Evolutionary conservation across 1,140 invertebrate genomes (phyloP).

Genomic region (Bombus difficillimus): DNA sequence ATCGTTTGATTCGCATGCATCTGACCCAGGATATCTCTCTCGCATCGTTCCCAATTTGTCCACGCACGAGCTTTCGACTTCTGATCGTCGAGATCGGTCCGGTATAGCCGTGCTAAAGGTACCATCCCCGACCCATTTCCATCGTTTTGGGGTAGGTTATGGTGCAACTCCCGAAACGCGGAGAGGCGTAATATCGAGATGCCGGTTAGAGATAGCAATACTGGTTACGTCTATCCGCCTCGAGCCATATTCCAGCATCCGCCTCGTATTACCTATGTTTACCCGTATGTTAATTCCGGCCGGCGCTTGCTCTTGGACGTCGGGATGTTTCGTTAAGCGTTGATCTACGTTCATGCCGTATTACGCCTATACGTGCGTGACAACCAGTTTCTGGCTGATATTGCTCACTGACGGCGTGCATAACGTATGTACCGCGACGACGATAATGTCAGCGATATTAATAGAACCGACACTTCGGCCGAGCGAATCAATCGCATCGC

Average conservation of each 20-base stretch:
- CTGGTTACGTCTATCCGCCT: constrained; percentile 30
- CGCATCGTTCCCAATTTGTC: not conserved
- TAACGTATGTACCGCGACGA: constrained; percentile 53
- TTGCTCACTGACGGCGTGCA: constrained; percentile 25
- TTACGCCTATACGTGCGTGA: constrained; percentile 37
- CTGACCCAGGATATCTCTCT: not conserved
- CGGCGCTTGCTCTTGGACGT: constrained; percentile 28
- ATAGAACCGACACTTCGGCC: constrained; percentile 31
- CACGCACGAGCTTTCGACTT: constrained; percentile 15
- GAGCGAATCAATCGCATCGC: constrained; percentile 12
- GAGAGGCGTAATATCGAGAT: constrained; percentile 58
- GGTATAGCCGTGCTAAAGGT: not conserved
- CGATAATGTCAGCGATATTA: constrained; percentile 61
- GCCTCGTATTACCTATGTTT: constrained; percentile 58
- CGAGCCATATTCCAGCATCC: constrained; percentile 28
- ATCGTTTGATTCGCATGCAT: constrained; percentile 44
- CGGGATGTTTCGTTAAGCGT: constrained; percentile 56
- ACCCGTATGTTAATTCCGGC: constrained; percentile 62
- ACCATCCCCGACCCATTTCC: constrained; percentile 11
- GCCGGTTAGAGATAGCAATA: constrained; percentile 49
- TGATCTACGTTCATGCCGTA: constrained; percentile 51
- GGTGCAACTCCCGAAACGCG: not conserved
- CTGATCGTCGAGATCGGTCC: constrained; percentile 25
- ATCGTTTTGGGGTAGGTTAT: constrained; percentile 18
- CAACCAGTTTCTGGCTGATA: constrained; percentile 31